Evolutionary conservation across 2,888 invertebrate genomes (phyloP), one percentile per base, ranked within the genome.

Genomic region (Dichetophora obliterata): DNA sequence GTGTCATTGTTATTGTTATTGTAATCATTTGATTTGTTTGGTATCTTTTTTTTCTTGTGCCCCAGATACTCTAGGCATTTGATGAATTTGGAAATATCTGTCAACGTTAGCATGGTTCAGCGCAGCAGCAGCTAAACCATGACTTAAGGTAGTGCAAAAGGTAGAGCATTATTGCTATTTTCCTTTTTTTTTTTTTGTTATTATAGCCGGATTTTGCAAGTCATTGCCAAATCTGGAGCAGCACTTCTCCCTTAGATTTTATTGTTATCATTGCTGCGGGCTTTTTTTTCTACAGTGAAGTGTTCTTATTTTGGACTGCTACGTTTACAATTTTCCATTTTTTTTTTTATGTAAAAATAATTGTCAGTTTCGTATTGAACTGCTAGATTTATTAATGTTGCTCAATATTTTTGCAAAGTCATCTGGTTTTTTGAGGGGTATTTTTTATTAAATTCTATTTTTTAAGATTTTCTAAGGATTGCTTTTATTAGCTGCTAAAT

Each of bases 1-100:
- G 19, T 69, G 68, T 16, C 16, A 16, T 63, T 63, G 63, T 34
- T 63, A 24, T 63, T 31, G 31, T 27, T 63, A 24, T 63, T 31
- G 31, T 27, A 31, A 31, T 27, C 63, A 31, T 63, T n/a, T 6
- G n/a, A n/a, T 6, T 54, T 54, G n/a, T 3, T 27, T 59, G n/a
- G 4, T 59, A 19, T 27, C 5, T 24, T 61, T 61, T 61, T 11
- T 19, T 19, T 48, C 11, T 6, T 2, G 2, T 48, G 48, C 22
- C 37, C 34, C 19, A 43, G 16, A 61, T 43, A 61, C 61, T 72
- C 72, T 72, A 61, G 72, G 61, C 72, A 72, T 72, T 61, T 72
- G 72, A 72, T 48, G 61, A 22, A 61, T 72, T 24, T 27, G 16
- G 1, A 16, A 16, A 43, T 59, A 72, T 72, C 61, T 72, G 72